These are phyloP conservation scores for Drosophila erecta DNA, from an alignment of 1,140 invertebrate species.

Conservation along the genomic window DNA sequence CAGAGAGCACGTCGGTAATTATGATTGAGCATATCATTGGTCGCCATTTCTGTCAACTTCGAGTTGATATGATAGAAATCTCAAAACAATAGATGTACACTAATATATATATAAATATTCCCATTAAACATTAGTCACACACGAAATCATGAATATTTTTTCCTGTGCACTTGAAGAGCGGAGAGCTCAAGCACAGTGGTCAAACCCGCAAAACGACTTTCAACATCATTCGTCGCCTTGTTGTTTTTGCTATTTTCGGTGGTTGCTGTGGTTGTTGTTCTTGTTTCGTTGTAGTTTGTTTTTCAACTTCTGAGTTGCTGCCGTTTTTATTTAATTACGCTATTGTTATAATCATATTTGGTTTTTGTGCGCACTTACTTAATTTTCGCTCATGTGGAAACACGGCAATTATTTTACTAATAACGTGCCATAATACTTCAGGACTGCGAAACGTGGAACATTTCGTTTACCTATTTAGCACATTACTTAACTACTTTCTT, in stretches of 20 bases:
- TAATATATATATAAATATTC: too few relatives aligned
- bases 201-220: constrained; percentile 83
- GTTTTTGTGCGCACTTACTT: constrained; percentile 25
- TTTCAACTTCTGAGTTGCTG: constrained; percentile 43
- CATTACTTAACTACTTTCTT: too few relatives aligned
- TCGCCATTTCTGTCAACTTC: too few relatives aligned
- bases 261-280: constrained; percentile 28
- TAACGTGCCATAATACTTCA: constrained; percentile 42
- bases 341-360: constrained; percentile 67
- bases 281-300: constrained; percentile 9
- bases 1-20: neutral
- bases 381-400: constrained; percentile 64
- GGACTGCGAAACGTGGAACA: constrained; percentile 35
- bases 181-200: constrained; percentile 11
- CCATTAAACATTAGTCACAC: too few relatives aligned
- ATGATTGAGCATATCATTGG: too few relatives aligned
- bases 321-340: constrained; percentile 65
- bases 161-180: constrained; percentile 16
- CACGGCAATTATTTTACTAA: constrained; percentile 52
- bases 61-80: too few relatives aligned
- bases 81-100: too few relatives aligned
- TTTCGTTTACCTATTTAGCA: neutral
- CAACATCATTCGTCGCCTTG: constrained; percentile 66
- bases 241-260: constrained; percentile 27
- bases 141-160: neutral